Evolutionary conservation across 1,140 invertebrate species (phyloP).

Genomic region (Brachystomella parvula): DNA sequence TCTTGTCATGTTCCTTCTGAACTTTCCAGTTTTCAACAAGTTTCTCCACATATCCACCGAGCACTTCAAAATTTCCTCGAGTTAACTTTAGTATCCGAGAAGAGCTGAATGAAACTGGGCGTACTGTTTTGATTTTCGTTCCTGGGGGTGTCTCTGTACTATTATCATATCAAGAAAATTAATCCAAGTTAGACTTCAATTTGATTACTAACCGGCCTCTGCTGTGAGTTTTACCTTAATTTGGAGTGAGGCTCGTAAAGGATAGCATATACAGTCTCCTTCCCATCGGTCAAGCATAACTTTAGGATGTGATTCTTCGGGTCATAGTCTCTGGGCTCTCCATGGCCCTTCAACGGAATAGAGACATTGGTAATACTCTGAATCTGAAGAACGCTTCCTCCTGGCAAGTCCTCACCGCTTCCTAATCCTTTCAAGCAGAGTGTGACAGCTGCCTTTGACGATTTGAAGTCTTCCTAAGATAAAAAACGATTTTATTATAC

Average conservation of each 20-base stretch:
- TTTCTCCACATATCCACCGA: background rate
- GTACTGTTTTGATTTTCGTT: background rate
- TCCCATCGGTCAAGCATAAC: background rate
- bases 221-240: background rate
- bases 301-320: constrained; percentile 9
- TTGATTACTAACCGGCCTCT: no score
- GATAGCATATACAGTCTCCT: background rate
- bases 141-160: background rate
- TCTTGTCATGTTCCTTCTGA: constrained; percentile 1
- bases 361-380: background rate
- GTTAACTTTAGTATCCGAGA: background rate
- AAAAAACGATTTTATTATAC: background rate
- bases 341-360: background rate
- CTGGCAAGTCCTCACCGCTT: background rate
- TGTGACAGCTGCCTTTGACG: background rate
- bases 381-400: background rate
- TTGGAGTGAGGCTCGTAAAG: background rate
- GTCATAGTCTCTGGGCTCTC: background rate
- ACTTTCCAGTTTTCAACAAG: background rate
- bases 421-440: background rate
- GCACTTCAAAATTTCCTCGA: background rate
- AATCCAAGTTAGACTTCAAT: no score
- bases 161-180: no score
- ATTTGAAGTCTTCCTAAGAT: background rate
- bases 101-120: background rate